phyloP scores from a whole-genome alignment of 53 echinoderm and acorn worm species.

The Astropecten irregularis region DNA sequence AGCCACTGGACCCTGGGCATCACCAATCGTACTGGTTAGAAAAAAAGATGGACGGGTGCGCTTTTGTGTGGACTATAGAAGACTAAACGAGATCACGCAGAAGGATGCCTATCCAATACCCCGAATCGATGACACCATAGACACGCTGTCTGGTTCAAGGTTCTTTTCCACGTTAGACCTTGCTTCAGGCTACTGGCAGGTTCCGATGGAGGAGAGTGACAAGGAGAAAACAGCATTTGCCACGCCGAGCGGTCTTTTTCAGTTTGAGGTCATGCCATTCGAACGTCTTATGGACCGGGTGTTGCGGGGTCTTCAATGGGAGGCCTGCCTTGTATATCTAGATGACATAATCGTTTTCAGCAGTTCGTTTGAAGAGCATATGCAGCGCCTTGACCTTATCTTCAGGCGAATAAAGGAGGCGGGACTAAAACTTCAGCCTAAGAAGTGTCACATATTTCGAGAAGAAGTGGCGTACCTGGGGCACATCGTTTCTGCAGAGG shows the following conservation, averaged over 20 bases:
- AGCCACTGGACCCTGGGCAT: constrained; percentile 21
- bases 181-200: constrained; percentile 46
- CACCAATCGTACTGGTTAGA: constrained; percentile 17
- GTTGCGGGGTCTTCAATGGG: constrained; percentile 37
- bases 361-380: constrained; percentile 3
- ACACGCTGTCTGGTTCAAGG: constrained; percentile 3
- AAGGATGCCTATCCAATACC: constrained; percentile 34
- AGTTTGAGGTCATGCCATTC: constrained; percentile 68
- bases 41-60: constrained; percentile 27
- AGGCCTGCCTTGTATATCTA: constrained; percentile 57
- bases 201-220: constrained; percentile 24
- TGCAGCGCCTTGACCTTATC: constrained; percentile 44
- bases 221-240: constrained; percentile 61
- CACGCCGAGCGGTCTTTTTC: constrained; percentile 38
- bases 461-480: constrained; percentile 38
- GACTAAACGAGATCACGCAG: constrained; percentile 13
- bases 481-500: constrained; percentile 54
- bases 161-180: constrained; percentile 31
- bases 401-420: constrained; percentile 40
- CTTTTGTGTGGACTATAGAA: constrained; percentile 22
- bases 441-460: constrained; percentile 58
- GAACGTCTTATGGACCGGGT: constrained; percentile 61
- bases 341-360: constrained; percentile 57
- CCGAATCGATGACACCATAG: constrained; percentile 24
- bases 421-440: constrained; percentile 60